A percentile compares a stretch with the other conserved stretches of the same genome.
phyloP scores from a whole-genome alignment of 2,113 vertebrate genomes.

The Indicator maculatus region DNA sequence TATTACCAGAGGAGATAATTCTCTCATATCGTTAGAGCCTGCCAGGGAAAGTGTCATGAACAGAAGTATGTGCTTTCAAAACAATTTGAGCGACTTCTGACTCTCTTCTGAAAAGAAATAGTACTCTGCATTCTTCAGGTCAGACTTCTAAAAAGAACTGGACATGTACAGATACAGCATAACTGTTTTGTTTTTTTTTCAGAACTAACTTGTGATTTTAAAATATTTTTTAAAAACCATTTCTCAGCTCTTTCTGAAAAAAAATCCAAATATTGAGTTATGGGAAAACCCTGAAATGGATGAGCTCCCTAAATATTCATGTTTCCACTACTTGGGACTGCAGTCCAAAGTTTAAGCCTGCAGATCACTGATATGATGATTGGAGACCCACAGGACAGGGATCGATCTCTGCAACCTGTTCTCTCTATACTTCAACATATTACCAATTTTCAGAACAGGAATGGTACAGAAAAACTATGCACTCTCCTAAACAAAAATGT shows the following conservation, averaged over 20 bases:
- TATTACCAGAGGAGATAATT: background rate
- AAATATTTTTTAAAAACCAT: no score
- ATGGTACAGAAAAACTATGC: accelerated
- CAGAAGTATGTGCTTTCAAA: background rate
- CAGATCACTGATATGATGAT: background rate
- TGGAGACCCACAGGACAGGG: background rate
- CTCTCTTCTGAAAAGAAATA: background rate
- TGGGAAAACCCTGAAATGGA: background rate
- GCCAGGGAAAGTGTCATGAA: background rate
- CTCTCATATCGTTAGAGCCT: background rate
- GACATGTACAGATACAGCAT: background rate
- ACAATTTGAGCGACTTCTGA: background rate
- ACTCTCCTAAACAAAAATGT: background rate
- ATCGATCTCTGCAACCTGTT: background rate
- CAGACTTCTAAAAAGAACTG: background rate
- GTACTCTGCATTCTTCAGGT: background rate
- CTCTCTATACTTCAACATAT: background rate
- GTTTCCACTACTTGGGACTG: background rate
- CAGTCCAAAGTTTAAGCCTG: background rate
- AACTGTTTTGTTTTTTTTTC: background rate
- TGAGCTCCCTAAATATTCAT: background rate
- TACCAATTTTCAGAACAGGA: background rate
- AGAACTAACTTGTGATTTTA: background rate
- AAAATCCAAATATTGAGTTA: background rate
- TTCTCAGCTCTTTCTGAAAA: background rate